phyloP scores from a whole-genome alignment of 1,140 invertebrate genomes.

The Trigoniulus corallinus region DNA sequence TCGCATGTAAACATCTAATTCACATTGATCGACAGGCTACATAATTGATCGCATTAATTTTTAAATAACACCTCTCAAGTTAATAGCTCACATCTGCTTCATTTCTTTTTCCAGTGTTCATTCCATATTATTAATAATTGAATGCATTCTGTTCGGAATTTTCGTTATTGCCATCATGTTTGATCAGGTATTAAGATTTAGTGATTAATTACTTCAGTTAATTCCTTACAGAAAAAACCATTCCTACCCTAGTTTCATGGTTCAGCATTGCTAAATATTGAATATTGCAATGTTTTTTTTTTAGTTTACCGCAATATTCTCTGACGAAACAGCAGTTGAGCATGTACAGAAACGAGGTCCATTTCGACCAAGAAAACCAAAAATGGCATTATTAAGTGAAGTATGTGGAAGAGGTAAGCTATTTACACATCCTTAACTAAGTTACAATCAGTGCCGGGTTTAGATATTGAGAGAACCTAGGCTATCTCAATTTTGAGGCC shows the following conservation, averaged over 20 bases:
- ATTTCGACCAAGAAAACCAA: conserved; percentile 43
- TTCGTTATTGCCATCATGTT: conserved; percentile 78
- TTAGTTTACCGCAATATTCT: conserved; percentile 45
- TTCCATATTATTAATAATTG: conserved; percentile 63
- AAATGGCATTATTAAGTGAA: conserved; percentile 50
- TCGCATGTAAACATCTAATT: conserved; percentile 46
- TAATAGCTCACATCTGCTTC: too few relatives aligned
- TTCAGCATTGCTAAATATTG: too few relatives aligned
- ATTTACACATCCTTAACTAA: too few relatives aligned
- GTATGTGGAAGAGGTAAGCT: conserved; percentile 51
- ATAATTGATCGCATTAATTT: conserved; percentile 1
- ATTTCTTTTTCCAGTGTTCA: conserved; percentile 58
- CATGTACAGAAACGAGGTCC: conserved; percentile 49
- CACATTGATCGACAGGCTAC: neutral
- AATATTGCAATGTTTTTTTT: conserved; percentile 11
- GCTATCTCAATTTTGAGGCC: too few relatives aligned
- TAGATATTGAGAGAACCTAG: too few relatives aligned
- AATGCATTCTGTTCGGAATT: conserved; percentile 68
- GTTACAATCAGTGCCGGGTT: too few relatives aligned
- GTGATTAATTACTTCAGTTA: conserved; percentile 2
- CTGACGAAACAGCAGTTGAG: conserved; percentile 67
- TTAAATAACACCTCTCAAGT: neutral
- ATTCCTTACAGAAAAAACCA: neutral
- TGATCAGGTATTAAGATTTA: conserved; percentile 79
- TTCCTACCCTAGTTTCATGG: neutral